phyloP scores from a whole-genome alignment of 2,888 invertebrate genomes.

The Ichneumoninae sp. region DNA sequence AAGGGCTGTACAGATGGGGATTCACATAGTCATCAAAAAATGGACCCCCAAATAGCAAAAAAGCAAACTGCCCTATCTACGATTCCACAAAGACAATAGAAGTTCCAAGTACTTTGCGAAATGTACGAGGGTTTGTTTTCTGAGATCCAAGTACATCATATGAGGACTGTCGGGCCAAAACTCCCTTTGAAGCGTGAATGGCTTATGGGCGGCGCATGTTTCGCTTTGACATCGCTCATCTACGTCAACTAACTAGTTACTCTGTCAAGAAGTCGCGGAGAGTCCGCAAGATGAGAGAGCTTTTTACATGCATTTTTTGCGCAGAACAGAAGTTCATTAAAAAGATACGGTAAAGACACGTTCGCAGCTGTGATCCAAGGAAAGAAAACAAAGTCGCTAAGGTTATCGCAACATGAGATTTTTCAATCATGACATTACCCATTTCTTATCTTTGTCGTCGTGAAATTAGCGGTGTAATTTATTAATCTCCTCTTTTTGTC shows the following conservation, averaged over 20 bases:
- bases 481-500: background rate
- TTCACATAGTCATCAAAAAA: background rate
- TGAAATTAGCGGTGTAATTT: too few relatives aligned
- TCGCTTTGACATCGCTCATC: background rate
- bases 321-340: background rate
- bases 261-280: background rate
- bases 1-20: background rate
- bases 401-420: background rate
- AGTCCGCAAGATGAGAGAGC: background rate
- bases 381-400: background rate
- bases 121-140: constrained; percentile 6
- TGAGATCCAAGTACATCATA: background rate
- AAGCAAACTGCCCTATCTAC: background rate
- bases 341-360: background rate
- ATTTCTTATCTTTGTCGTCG: background rate
- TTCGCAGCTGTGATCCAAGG: background rate
- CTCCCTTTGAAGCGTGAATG: background rate
- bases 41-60: background rate
- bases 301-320: background rate
- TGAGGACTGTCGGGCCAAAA: background rate
- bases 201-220: background rate
- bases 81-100: constrained; percentile 18
- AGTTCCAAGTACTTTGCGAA: background rate
- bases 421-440: background rate
- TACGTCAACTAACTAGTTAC: background rate